Conservation (phyloP, 53 echinoderm and acorn worm species). For the Echinometra lucunter region DNA sequence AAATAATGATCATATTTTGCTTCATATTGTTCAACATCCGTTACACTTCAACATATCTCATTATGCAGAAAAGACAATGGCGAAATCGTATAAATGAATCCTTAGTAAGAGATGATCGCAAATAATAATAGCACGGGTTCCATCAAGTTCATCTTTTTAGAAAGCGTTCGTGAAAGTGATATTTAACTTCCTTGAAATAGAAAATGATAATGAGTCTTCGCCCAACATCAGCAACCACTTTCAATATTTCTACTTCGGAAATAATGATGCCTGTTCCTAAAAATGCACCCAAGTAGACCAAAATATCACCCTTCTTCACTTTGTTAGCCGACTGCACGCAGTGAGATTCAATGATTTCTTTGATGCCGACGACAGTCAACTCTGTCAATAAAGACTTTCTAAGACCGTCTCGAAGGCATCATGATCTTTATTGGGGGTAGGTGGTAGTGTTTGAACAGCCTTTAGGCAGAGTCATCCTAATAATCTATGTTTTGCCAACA, state of each 20-base stretch:
- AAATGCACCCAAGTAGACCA: background rate
- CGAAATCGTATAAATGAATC: background rate
- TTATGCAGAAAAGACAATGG: too few relatives aligned
- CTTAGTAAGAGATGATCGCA: background rate
- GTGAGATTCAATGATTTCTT: background rate
- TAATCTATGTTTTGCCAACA: conserved; percentile 30
- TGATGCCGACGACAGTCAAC: background rate
- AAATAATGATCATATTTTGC: too few relatives aligned
- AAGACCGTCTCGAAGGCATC: background rate
- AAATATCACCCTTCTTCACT: background rate
- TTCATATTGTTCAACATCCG: too few relatives aligned
- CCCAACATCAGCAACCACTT: background rate
- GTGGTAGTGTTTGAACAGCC: background rate
- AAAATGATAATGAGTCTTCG: background rate
- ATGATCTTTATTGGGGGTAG: background rate
- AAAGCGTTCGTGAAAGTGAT: too few relatives aligned
- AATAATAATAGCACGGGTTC: background rate
- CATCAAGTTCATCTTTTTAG: background rate
- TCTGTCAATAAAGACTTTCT: conserved; percentile 1
- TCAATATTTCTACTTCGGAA: background rate
- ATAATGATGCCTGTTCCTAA: background rate
- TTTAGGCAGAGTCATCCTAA: background rate
- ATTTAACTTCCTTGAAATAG: background rate
- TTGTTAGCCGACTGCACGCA: background rate
- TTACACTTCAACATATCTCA: too few relatives aligned